Conservation (phyloP, 2,113 vertebrate species). For the Myrmecophaga tridactyla region DNA sequence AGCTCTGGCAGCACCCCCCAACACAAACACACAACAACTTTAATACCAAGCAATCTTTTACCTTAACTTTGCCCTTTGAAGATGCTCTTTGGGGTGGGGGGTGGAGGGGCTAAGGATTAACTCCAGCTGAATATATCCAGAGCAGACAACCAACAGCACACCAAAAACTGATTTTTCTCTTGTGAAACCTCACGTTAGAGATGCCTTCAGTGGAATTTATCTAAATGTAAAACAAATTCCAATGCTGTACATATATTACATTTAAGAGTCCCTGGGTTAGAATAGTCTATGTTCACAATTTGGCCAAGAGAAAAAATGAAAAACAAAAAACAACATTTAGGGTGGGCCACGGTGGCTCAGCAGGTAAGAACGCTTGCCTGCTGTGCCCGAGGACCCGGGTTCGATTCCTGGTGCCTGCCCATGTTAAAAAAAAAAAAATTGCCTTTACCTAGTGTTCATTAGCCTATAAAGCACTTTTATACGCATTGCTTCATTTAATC, state of each 20-base stretch:
- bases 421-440: too few species aligned
- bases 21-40: neutral
- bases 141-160: neutral
- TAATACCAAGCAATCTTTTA: neutral
- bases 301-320: conserved; percentile 3
- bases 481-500: conserved; percentile 28
- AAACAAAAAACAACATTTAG: neutral
- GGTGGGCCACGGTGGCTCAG: too few species aligned
- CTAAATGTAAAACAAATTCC: neutral
- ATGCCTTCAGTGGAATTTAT: neutral
- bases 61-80: neutral
- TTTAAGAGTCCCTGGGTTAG: conserved; percentile 18
- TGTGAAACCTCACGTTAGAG: neutral
- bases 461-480: conserved; percentile 41
- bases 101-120: neutral
- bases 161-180: conserved; percentile 30
- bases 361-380: too few species aligned
- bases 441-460: conserved; percentile 19
- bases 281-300: neutral
- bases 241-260: neutral
- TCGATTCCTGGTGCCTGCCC: too few species aligned
- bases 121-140: neutral
- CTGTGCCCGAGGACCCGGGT: too few species aligned
- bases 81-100: neutral
- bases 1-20: neutral